Base-by-base conservation (phyloP, 2,888 invertebrate species). In the Tholera decimalis region DNA sequence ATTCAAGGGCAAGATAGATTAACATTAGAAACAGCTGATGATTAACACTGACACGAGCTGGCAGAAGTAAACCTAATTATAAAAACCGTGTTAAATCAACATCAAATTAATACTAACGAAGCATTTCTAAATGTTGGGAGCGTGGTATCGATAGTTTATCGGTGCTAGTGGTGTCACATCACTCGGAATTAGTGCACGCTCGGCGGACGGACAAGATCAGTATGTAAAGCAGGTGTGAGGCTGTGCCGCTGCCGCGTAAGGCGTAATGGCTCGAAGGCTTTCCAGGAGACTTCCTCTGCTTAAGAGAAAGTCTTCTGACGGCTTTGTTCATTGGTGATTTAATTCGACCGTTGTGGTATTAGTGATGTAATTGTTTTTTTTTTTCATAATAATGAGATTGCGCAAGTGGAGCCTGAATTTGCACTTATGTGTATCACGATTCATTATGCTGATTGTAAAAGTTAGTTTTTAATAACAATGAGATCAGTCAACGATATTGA, bases 161-260 rank as follows among this genome's bases (percentile, higher is more conserved):
- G 64, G 41, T 58, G n/a, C 4, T 28, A 22, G 54, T 47, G 26
- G 65, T 71, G 59, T 77, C 84, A 79, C 93, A 89, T 90, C 93
- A 75, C 92, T 92, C 53, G 73, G 92, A 94, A 94, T 93, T 91
- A 92, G 94, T 92, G 89, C 93, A 91, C 82, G 84, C 79, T 86
- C 77, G 79, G 82, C 83, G 88, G 89, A 89, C 83, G 85, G 85
- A 88, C 90, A 86, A 91, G 93, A 92, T 92, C 89, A 89, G 92
- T 93, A 93, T 93, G 93, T 93, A 92, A 94, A 95, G 84, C 88
- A 93, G 91, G 92, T 91, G 91, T 90, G 87, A 89, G 85, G 85
- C 79, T 80, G 77, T 58, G 62, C 89, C 89, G 79, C 85, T 59
- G 62, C 89, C 89, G 79, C 85, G 88, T 91, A 91, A 87, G 93